Percentiles rank a stretch among this genome's conserved stretches.
Conservation (phyloP, 2,113 vertebrate genomes). For the Muscicapa adusta region DNA sequence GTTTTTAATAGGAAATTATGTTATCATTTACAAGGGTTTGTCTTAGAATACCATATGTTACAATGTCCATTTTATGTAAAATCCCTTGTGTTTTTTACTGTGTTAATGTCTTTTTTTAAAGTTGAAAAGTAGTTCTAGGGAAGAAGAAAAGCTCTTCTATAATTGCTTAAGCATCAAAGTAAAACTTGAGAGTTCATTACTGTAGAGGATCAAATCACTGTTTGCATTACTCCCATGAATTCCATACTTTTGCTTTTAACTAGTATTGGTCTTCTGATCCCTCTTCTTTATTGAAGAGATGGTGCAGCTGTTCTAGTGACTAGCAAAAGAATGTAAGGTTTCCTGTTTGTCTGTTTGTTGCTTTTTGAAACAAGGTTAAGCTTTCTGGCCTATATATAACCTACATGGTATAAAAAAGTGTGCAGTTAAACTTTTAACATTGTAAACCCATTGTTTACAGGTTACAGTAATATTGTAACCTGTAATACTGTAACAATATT, state of each 20-base stretch:
- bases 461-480: too few relatives aligned
- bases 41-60: not conserved
- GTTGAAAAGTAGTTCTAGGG: not conserved
- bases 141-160: not conserved
- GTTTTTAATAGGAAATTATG: not conserved
- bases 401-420: not conserved
- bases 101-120: not conserved
- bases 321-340: not conserved
- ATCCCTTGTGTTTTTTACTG: not conserved
- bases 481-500: too few relatives aligned
- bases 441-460: not conserved
- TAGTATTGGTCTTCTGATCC: not conserved
- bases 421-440: not conserved
- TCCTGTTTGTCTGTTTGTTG: not conserved
- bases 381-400: not conserved
- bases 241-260: not conserved
- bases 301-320: not conserved
- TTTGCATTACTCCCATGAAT: not conserved
- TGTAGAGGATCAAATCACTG: not conserved
- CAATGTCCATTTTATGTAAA: not conserved
- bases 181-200: not conserved
- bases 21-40: not conserved
- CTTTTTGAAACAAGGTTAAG: not conserved
- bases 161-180: not conserved
- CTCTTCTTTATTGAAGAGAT: not conserved